Evolutionary conservation across 1,140 invertebrate species (phyloP).

Genomic region (Drosophila lini): DNA sequence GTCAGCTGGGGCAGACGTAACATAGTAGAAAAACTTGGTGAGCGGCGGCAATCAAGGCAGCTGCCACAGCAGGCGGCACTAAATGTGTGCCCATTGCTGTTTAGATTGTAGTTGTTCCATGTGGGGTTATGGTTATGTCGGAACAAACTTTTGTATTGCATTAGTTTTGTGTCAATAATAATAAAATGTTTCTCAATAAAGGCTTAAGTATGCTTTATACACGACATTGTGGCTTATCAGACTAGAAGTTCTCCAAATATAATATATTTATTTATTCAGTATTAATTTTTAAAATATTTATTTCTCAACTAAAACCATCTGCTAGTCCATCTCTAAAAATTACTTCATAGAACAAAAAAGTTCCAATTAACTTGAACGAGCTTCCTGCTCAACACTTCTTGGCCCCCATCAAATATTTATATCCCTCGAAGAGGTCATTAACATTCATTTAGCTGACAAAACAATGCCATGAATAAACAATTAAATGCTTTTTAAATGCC

Average conservation of each 20-base stretch:
- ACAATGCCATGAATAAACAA: constrained; percentile 60
- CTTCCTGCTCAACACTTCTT: constrained; percentile 15
- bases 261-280: neutral
- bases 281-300: neutral
- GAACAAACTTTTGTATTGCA: constrained; percentile 53
- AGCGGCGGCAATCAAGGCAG: constrained; percentile 26
- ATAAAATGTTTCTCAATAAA: constrained; percentile 39
- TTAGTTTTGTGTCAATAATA: constrained; percentile 58
- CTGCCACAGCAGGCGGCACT: constrained; percentile 43
- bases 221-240: neutral
- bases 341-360: neutral
- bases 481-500: constrained; percentile 59
- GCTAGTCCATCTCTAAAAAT: too few species aligned
- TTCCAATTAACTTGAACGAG: constrained; percentile 13
- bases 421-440: constrained; percentile 47
- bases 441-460: constrained; percentile 34
- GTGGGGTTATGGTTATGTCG: constrained; percentile 31
- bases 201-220: neutral
- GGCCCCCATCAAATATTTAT: constrained; percentile 39
- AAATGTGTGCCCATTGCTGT: constrained; percentile 32
- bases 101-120: constrained; percentile 20
- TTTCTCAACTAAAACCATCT: neutral
- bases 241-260: too few species aligned
- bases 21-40: constrained; percentile 20
- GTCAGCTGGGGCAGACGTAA: constrained; percentile 13